A percentile compares a stretch with the other conserved stretches of the same genome.
Evolutionary conservation across 2,888 invertebrate genomes (phyloP).

Genomic region (Cynaeus angustus): DNA sequence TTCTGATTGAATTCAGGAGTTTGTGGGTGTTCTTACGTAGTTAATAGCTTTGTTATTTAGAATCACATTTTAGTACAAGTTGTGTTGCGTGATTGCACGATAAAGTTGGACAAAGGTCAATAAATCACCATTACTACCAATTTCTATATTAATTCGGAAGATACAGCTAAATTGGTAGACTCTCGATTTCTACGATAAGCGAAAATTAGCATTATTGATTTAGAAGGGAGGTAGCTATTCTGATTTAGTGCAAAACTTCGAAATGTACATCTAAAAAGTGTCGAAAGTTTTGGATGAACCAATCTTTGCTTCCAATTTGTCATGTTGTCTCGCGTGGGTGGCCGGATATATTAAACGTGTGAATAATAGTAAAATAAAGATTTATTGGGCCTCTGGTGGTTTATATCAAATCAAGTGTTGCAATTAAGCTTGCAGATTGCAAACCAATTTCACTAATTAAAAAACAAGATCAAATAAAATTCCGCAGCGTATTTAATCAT

Average conservation of each 20-base stretch:
- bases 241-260: constrained; percentile 22
- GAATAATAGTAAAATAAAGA: constrained; percentile 38
- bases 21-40: too few relatives aligned
- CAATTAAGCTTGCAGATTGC: constrained; percentile 25
- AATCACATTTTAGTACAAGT: background rate
- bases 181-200: constrained; percentile 15
- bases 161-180: constrained; percentile 11
- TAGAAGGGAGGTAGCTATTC: constrained; percentile 10
- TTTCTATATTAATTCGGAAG: constrained; percentile 22
- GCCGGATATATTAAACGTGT: constrained; percentile 6
- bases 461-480: background rate
- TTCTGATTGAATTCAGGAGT: too few relatives aligned
- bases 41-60: background rate
- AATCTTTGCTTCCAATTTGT: constrained; percentile 8
- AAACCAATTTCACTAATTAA: constrained; percentile 5
- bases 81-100: background rate
- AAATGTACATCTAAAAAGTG: constrained; percentile 6
- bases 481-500: too few relatives aligned
- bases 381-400: constrained; percentile 33
- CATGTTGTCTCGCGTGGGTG: constrained; percentile 8
- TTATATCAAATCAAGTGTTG: constrained; percentile 36
- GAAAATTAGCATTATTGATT: constrained; percentile 33
- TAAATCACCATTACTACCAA: constrained; percentile 11
- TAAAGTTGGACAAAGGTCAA: constrained; percentile 13
- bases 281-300: background rate